Base-by-base conservation (phyloP, 2,113 vertebrate species). In the Monarcha castaneiventris region DNA sequence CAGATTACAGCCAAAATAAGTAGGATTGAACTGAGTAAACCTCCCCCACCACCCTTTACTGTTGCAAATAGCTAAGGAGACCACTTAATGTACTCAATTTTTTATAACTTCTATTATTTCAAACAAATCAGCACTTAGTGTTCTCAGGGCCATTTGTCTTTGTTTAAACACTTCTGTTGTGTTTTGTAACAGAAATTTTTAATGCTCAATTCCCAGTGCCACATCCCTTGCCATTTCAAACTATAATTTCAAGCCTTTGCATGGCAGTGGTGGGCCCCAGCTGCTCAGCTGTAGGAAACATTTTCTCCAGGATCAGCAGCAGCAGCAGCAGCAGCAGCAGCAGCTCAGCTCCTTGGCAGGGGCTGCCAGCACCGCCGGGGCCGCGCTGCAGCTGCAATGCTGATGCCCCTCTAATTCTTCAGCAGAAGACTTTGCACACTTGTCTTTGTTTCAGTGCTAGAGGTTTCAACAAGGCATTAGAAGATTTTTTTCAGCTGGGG, bases 211-310 rank as follows among this genome's bases (percentile, higher is more conserved):
- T 84, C 80, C 51, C 52, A n/a, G n/a, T 1, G 14, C 48, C 44
- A 15, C 7, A 6, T 86, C 55, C 56, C 68, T 94, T 1, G 26
- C 39, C 33, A 20, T 87, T 68, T 79, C 84, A 44, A 76, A 67
- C 58, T 43, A 54, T 58, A 62, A 58, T 89, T 85, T 86, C 44
- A 46, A 73, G 55, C 20, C 27, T 92, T 56, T 59, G 54, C 71
- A 8, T 6, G 41, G 84, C 92, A 91, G 81, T 33, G 23, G 3
- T 0, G 0, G 76, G 74, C n/a, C 81, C 29, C 92, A 91, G 92
- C 72, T 96, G 94, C 74, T 91, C 33, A 77, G 87, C 55, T 95
- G 84, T 27, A 51, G 63, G 21, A 71, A 96, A 44, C 27, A 78
- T 91, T 92, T 90, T 94, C 59, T 85, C 64, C 72, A 63, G 48